A percentile compares a stretch with the other conserved stretches of the same genome.
These are phyloP conservation scores for Forbesichthys agassizii DNA, from an alignment of 2,113 vertebrate species.

Conservation along the genomic window DNA sequence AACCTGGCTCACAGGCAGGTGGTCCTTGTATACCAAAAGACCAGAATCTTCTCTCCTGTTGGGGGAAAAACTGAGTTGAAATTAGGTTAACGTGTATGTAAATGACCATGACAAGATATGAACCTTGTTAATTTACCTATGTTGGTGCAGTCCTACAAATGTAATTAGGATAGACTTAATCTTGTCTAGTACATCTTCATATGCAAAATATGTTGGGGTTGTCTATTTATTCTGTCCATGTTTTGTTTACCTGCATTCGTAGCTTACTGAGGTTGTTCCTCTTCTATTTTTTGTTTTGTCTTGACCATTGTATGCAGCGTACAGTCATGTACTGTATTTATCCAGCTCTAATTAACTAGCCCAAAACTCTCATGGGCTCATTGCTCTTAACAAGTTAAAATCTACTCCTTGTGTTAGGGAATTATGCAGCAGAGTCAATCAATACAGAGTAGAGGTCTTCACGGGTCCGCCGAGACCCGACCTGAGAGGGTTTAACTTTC, in stretches of 20 bases:
- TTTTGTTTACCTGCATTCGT: no score
- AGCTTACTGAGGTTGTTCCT: no score
- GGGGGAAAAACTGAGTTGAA: conserved; percentile 19
- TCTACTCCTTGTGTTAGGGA: no score
- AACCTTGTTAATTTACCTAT: no score
- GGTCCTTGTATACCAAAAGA: conserved; percentile 91
- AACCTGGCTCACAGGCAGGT: conserved; percentile 93
- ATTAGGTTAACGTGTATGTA: background rate
- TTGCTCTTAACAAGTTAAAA: background rate
- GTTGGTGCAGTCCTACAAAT: no score
- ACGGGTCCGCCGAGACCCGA: background rate
- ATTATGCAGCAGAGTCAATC: background rate
- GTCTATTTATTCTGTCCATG: no score
- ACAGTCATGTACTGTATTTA: background rate
- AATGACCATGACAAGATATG: no score
- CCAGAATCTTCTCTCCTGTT: conserved; percentile 91
- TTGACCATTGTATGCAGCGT: background rate
- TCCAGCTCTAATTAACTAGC: background rate
- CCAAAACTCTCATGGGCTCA: background rate
- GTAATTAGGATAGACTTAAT: no score
- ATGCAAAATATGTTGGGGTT: no score
- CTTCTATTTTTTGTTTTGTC: no score
- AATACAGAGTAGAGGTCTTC: background rate
- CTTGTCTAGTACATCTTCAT: no score
- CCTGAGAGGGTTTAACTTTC: no score